phyloP scores from a whole-genome alignment of 2,888 invertebrate species.

The Cacoxenus indagator region DNA sequence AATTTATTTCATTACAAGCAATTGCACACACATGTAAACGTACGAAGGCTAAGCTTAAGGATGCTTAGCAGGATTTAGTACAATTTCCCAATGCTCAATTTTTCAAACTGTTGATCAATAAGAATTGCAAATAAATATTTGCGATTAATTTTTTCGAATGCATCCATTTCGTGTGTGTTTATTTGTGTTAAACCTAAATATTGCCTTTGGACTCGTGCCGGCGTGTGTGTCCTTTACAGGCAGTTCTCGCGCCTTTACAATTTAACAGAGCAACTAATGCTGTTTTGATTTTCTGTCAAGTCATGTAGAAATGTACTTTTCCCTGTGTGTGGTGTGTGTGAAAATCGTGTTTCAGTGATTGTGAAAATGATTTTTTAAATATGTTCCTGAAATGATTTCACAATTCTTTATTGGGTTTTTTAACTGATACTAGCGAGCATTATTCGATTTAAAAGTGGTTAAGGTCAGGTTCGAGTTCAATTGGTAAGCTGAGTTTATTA shows the following conservation, averaged over 20 bases:
- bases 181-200: background rate
- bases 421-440: background rate
- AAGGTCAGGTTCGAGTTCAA: background rate
- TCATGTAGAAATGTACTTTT: constrained; percentile 34
- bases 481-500: background rate
- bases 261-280: constrained; percentile 58
- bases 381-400: background rate
- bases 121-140: constrained; percentile 23
- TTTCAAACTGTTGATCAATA: background rate
- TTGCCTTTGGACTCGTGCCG: background rate
- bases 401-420: background rate
- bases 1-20: constrained; percentile 5
- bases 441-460: background rate
- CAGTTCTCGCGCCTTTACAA: constrained; percentile 20
- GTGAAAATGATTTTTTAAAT: constrained; percentile 4
- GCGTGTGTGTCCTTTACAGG: constrained; percentile 25
- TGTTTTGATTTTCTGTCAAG: constrained; percentile 44
- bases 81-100: constrained; percentile 22
- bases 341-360: background rate
- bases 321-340: background rate
- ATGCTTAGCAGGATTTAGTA: background rate
- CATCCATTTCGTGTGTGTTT: constrained; percentile 4
- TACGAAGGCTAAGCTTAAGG: constrained; percentile 9
- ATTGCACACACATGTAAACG: constrained; percentile 15
- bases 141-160: constrained; percentile 15